Conservation (phyloP, 2,888 invertebrate species). For the Diarsia mendica region DNA sequence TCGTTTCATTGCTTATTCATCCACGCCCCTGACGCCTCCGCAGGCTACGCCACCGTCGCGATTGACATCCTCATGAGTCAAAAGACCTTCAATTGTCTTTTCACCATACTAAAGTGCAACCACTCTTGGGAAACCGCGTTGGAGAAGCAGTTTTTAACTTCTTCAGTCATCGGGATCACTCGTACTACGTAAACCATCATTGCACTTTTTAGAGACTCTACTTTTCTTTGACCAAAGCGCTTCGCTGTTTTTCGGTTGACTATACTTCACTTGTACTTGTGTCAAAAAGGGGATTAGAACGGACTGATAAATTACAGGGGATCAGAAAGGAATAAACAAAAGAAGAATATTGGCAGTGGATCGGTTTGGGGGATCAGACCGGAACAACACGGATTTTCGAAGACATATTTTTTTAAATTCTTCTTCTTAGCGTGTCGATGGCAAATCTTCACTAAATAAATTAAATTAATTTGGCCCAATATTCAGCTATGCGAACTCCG, state of each 20-base stretch:
- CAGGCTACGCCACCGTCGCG: conserved; percentile 79
- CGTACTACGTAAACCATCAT: background rate
- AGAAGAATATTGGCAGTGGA: too few relatives aligned
- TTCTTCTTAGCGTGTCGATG: too few relatives aligned
- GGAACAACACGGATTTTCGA: background rate
- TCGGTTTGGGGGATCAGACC: too few relatives aligned
- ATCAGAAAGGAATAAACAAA: too few relatives aligned
- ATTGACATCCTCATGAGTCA: conserved; percentile 83
- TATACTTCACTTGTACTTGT: too few relatives aligned
- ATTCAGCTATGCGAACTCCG: too few relatives aligned
- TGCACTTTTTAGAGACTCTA: background rate
- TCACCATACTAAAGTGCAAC: conserved; percentile 53
- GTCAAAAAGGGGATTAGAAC: too few relatives aligned
- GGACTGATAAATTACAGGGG: too few relatives aligned
- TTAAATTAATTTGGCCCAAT: too few relatives aligned
- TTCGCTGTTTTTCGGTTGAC: too few relatives aligned
- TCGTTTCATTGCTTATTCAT: conserved; percentile 90
- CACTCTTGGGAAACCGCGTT: conserved; percentile 13
- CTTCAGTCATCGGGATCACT: background rate
- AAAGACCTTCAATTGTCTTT: conserved; percentile 66
- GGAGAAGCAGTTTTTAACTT: background rate
- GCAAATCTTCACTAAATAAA: too few relatives aligned
- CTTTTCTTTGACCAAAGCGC: background rate
- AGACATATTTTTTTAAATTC: too few relatives aligned
- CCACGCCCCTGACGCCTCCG: conserved; percentile 89